Evolutionary conservation across 2,797 vertebrate species (phyloP).

Genomic region (Psittacula derbiana): DNA sequence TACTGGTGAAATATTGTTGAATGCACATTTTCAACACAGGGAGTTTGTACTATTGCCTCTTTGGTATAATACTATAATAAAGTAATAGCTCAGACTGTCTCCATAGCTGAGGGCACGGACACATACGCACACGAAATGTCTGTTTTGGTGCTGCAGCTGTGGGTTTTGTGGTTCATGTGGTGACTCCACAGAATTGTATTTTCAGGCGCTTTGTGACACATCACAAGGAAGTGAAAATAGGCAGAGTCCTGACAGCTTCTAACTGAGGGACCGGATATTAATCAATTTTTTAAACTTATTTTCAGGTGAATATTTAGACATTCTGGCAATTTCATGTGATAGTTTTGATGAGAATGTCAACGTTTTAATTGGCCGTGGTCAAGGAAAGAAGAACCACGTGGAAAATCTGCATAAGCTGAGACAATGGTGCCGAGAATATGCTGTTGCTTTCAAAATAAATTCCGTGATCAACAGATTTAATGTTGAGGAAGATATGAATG

Average conservation of each 20-base stretch:
- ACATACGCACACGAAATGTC: accelerated
- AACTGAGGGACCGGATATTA: neutral
- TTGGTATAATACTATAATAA: neutral
- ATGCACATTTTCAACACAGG: neutral
- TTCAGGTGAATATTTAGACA: conserved; percentile 88
- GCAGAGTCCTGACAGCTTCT: neutral
- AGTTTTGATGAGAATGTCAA: conserved; percentile 92
- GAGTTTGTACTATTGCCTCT: neutral
- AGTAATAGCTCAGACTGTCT: neutral
- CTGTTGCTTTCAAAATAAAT: conserved; percentile 95
- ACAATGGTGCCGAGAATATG: conserved; percentile 86
- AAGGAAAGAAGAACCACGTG: conserved; percentile 88
- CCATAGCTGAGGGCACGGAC: neutral
- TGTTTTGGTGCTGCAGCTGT: neutral
- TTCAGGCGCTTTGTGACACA: neutral
- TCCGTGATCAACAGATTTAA: conserved; percentile 94
- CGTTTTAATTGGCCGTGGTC: conserved; percentile 86
- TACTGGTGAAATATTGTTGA: neutral
- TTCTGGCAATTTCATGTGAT: conserved; percentile 93
- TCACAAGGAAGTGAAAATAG: neutral
- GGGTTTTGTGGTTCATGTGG: neutral
- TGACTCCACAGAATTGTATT: neutral
- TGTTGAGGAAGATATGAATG: conserved; percentile 87
- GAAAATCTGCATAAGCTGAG: conserved; percentile 85
- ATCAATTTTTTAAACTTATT: neutral